Conservation (phyloP, 2,113 vertebrate genomes). For the Athene cunicularia region DNA sequence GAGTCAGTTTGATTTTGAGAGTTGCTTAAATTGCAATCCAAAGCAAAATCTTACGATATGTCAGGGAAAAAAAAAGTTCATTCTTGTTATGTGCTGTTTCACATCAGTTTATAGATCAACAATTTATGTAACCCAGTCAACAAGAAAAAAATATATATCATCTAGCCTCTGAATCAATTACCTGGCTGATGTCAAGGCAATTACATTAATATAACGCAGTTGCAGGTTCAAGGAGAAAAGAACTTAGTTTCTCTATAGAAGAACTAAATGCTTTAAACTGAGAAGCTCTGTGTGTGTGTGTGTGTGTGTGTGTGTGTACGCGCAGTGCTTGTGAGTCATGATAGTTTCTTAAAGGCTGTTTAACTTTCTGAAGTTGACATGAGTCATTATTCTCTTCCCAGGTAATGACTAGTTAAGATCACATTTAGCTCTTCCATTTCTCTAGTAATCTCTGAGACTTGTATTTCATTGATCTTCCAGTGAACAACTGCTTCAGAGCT, state of each 20-base stretch:
- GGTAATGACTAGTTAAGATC: conserved; percentile 57
- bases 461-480: conserved; percentile 44
- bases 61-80: neutral
- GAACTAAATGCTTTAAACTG: neutral
- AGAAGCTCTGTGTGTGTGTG: neutral
- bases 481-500: neutral
- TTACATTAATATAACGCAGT: neutral
- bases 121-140: neutral
- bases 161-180: neutral
- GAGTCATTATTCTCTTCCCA: conserved; percentile 52
- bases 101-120: neutral
- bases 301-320: neutral
- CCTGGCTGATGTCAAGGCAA: neutral
- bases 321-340: neutral
- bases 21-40: neutral
- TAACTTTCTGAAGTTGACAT: conserved; percentile 23
- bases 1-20: neutral
- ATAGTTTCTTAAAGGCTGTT: conserved; percentile 26
- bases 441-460: conserved; percentile 10
- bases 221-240: neutral
- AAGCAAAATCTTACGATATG: neutral
- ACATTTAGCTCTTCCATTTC: conserved; percentile 42
- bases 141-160: neutral
- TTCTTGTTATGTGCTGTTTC: neutral
- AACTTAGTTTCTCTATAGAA: neutral